A percentile compares a stretch with the other conserved stretches of the same genome.
Conservation (phyloP, 1,140 invertebrate genomes). For the Phthorimaea operculella region DNA sequence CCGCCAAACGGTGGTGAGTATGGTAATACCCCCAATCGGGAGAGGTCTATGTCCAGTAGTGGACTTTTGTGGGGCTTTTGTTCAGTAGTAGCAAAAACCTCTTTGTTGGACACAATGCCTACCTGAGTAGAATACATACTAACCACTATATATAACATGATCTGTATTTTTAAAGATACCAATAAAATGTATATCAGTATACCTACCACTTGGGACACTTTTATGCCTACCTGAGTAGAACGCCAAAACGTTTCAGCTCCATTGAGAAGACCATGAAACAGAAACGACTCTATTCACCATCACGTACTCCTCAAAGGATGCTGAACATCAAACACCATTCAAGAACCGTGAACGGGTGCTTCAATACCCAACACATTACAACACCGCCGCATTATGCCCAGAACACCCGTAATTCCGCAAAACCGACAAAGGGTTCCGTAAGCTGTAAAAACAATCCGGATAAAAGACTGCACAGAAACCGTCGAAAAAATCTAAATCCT, state of each 20-base stretch:
- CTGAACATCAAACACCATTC: constrained; percentile 35
- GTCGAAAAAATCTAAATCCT: constrained; percentile 42
- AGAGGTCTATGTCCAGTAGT: too few species aligned
- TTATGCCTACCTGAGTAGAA: constrained; percentile 10
- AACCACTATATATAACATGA: too few species aligned
- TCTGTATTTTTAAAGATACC: too few species aligned
- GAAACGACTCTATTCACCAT: constrained; percentile 47
- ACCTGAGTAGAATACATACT: too few species aligned
- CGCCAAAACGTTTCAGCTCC: constrained; percentile 16
- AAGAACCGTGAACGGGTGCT: constrained; percentile 48
- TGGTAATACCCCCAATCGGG: too few species aligned
- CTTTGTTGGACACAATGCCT: too few species aligned
- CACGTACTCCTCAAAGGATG: constrained; percentile 56
- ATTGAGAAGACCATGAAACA: constrained; percentile 56
- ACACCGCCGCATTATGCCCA: constrained; percentile 34
- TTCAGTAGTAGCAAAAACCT: too few species aligned
- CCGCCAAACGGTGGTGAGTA: too few species aligned
- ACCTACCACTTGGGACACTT: too few species aligned
- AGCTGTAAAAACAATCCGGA: constrained; percentile 64
- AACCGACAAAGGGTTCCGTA: constrained; percentile 57
- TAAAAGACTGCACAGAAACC: constrained; percentile 34
- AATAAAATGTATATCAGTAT: too few species aligned
- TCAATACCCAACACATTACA: constrained; percentile 24
- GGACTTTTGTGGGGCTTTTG: too few species aligned
- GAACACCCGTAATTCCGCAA: constrained; percentile 30